Percentiles rank a stretch among this genome's conserved stretches.
Evolutionary conservation across 2,113 vertebrate genomes (phyloP).

Genomic region (Telmatochromis sp.): DNA sequence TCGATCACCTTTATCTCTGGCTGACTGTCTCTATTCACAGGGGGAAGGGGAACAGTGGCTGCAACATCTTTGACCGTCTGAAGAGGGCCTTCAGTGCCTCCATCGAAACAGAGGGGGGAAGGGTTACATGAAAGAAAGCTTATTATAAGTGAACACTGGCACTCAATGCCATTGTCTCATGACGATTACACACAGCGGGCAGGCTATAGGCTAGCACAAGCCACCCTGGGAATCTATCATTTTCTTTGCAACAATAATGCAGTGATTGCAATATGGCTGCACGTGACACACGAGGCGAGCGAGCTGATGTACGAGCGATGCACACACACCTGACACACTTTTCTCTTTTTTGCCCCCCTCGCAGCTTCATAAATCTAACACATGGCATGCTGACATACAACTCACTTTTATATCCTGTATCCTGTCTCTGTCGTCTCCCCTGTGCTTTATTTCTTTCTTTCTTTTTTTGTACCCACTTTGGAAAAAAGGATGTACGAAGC

Average conservation of each 20-base stretch:
- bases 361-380: not conserved
- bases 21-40: slow-evolving; percentile 17
- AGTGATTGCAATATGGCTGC: not conserved
- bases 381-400: not conserved
- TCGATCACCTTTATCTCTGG: slow-evolving; percentile 63
- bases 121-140: slow-evolving; percentile 29
- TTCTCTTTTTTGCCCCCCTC: not conserved
- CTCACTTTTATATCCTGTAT: slow-evolving; percentile 16
- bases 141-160: slow-evolving; percentile 32
- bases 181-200: not conserved
- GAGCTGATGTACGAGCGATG: not conserved
- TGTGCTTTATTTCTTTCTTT: not conserved
- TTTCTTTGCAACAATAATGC: slow-evolving; percentile 7
- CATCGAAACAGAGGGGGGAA: not conserved
- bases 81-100: slow-evolving; percentile 39
- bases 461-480: not conserved
- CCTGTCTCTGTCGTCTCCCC: not conserved
- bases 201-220: not conserved
- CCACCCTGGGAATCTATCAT: slow-evolving; percentile 6
- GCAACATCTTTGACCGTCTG: slow-evolving; percentile 19
- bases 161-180: slow-evolving; percentile 52
- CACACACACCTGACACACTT: not conserved
- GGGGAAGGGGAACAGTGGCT: not conserved
- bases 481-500: slow-evolving; percentile 8
- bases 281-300: not conserved